Evolutionary conservation across 2,113 vertebrate genomes (phyloP), one percentile per base, ranked within the genome.

Genomic region (Lepus europaeus): DNA sequence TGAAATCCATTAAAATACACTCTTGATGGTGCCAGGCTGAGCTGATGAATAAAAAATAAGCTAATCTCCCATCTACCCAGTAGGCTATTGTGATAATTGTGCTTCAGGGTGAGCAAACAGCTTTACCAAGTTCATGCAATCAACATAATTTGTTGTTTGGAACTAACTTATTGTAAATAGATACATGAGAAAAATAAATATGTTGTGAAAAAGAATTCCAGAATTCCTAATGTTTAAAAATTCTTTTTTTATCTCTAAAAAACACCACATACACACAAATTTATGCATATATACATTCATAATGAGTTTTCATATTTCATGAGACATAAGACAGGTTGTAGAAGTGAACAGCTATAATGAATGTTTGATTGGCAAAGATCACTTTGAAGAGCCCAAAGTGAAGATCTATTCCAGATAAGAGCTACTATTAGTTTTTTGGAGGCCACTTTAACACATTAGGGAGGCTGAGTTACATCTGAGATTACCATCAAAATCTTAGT

Each of bases 11-110:
- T 92, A 91, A 83, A 84, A 89, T 53, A 69, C 59, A 66, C 27
- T 83, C 29, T 51, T 36, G 51, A 17, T 70, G 36, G 73, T 84
- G 33, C 14, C 27, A 80, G 68, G 81, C 51, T 90, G 85, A 96
- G 33, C 3, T 68, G 72, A 89, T 95, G 73, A 93, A 93, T 84
- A 84, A 96, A 89, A 93, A 69, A 93, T 87, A 87, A 82, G 74
- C 13, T 78, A 64, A 91, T 87, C 45, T 91, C 66, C 69, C 87
- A 86, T 89, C 70, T 77, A 88, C n/a, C 39, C 51, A 80, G 92
- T 23, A 83, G 49, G 6, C 31, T 84, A 56, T 51, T 83, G 39
- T 86, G 73, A 81, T 77, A 83, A 81, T 61, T 89, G 27, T 76
- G 39, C 22, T 76, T 69, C 33, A 76, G 53, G 70, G 10, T 39